Base-by-base conservation (phyloP, 2,888 invertebrate genomes). In the Alviniconcha strummeri region DNA sequence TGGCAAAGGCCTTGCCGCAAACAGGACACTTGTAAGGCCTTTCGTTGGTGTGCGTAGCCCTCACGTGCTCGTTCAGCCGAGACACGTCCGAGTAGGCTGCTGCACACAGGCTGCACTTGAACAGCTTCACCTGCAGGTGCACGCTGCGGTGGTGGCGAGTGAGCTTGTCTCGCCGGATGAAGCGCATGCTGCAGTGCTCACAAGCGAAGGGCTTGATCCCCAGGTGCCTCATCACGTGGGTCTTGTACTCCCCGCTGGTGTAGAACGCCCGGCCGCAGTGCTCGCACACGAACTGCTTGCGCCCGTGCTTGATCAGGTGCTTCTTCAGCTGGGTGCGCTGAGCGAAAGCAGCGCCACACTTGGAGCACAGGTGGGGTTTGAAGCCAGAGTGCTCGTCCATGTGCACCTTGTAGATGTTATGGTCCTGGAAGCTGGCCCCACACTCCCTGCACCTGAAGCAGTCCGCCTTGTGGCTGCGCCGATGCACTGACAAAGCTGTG, bases 271-370 rank as follows among this genome's bases (percentile, higher is more conserved):
- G 56, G 60, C 77, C 77, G 19, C 77, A 77, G 6, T 57, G 36
- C 36, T 77, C 77, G 15, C 77, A 77, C 60, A 77, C 60, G 36
- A 77, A 77, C 77, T 77, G 77, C 36, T 77, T 77, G 60, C 36
- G 60, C 13, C 60, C 60, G 77, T 77, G 77, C 77, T 60, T 77
- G 9, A 56, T 36, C 57, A 19, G 15, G 36, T 77, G 77, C 36
- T 60, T 56, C 60, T 60, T 60, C 60, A 77, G 57, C 60, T 4
- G 4, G 36, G 19, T 9, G 13, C 56, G 77, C 9, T 36, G 15
- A 36, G 19, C 13, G 77, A 77, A 77, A 2, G 60, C 55, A 0
- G 19, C 17, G 1, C 77, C 77, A n/a, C 77, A 77, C 19, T 36
- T 17, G 60, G 77, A 77, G 60, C 77, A 77, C 52, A 77, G 77